phyloP scores from a whole-genome alignment of 1,140 invertebrate species.

The Bombus difficillimus region DNA sequence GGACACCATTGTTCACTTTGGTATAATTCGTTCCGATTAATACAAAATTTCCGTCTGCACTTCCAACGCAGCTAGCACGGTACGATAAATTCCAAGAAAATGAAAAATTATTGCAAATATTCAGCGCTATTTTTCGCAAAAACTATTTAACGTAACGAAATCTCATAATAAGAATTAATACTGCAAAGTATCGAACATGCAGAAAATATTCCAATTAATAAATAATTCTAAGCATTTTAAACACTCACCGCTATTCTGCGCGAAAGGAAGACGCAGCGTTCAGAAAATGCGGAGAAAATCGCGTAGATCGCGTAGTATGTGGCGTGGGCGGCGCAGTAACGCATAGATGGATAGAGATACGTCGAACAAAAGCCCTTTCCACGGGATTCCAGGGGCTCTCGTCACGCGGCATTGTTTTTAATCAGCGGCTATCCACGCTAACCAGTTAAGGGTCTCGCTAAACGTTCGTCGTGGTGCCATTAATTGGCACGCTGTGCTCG shows the following conservation, averaged over 20 bases:
- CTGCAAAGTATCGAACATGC: too few relatives aligned
- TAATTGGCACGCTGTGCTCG: conserved; percentile 27
- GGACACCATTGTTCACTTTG: too few relatives aligned
- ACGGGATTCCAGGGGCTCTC: conserved; percentile 49
- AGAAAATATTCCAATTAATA: too few relatives aligned
- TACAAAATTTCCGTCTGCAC: too few relatives aligned
- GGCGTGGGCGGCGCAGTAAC: conserved; percentile 41
- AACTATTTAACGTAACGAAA: background rate
- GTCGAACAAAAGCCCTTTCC: conserved; percentile 28
- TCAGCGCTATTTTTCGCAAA: background rate
- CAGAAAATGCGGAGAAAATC: conserved; percentile 4
- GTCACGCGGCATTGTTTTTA: conserved; percentile 57
- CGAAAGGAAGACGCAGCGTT: background rate
- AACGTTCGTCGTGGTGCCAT: conserved; percentile 44
- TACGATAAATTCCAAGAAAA: background rate
- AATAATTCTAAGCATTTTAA: too few relatives aligned
- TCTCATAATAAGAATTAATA: background rate
- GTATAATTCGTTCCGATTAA: too few relatives aligned
- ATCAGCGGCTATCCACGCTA: conserved; percentile 21
- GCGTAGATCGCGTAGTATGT: background rate
- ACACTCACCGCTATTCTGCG: background rate
- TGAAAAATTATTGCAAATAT: background rate
- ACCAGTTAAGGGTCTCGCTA: background rate
- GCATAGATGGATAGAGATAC: conserved; percentile 1
- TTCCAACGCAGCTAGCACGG: too few relatives aligned